Evolutionary conservation across 1,140 invertebrate species (phyloP), one percentile per base, ranked within the genome.

Genomic region (Drosophila lowei): DNA sequence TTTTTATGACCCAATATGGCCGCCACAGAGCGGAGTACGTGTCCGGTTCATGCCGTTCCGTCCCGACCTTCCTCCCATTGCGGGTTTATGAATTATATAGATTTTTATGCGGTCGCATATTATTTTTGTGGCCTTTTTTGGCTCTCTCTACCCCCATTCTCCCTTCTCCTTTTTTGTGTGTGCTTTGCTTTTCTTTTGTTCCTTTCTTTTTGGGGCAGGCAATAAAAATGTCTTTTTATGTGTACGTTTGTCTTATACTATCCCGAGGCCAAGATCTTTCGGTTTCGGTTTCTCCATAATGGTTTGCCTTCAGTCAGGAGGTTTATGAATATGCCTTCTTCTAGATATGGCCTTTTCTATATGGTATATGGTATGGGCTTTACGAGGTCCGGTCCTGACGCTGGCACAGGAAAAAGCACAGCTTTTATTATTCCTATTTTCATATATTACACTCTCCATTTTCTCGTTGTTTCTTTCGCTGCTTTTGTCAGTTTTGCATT

Each of bases 401-500:
- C 49, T 68, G 62, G 54, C 58, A 53, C 49, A 60, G 62, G 54
- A 53, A 49, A 38, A 54, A 46, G 55, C 55, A 53, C 60, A 53
- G 72, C 62, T 75, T 75, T 75, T 75, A 75, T 75, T 74, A 74
- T 74, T 74, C 48, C 71, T 60, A 58, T 68, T 62, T 64, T 44
- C 57, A 67, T 72, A 67, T 71, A 61, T 47, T 73, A 53, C 57
- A 59, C 46, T 60, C 72, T 64, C 62, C 64, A 61, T 79, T 61
- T 58, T 85, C 50, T 65, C 25, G 48, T 57, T 62, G 55, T 61
- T 60, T 73, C 43, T 48, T 63, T 55, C 62, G 68, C 75, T 83
- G 83, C 83, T 79, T 77, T 83, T 88, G 83, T 88, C 83, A 83
- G 83, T 88, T 88, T 88, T 88, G 83, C 83, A 88, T 88, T 88